phyloP scores from a whole-genome alignment of 2,797 vertebrate species.

The Lepus oiostolus region DNA sequence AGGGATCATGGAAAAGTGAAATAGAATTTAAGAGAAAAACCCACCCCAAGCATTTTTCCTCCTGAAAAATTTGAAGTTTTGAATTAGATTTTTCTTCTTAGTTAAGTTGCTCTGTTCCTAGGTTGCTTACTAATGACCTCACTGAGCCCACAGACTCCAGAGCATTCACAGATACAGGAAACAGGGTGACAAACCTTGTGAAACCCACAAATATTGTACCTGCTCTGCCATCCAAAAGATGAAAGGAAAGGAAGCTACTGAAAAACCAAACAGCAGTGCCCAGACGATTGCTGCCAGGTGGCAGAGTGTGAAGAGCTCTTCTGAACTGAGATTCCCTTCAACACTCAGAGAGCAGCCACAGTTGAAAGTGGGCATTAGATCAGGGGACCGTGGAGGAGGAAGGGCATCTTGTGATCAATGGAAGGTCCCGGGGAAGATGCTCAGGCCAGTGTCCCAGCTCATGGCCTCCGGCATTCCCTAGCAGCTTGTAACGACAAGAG shows the following conservation, averaged over 20 bases:
- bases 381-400: background rate
- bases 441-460: background rate
- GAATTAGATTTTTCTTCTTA: background rate
- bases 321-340: background rate
- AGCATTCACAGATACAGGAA: no score
- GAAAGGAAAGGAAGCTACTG: background rate
- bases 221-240: background rate
- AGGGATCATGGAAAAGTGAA: background rate
- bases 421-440: background rate
- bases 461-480: background rate
- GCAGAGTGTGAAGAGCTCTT: background rate
- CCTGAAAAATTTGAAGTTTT: background rate
- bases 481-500: background rate
- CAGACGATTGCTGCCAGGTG: background rate
- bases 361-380: background rate
- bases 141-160: fast-evolving
- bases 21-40: background rate
- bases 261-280: background rate
- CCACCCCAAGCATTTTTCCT: background rate
- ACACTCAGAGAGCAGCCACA: background rate
- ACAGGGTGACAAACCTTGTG: background rate
- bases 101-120: background rate
- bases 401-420: background rate
- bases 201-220: background rate
- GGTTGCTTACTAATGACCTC: background rate